A percentile compares a stretch with the other conserved stretches of the same genome.
Conservation (phyloP, 1,140 invertebrate genomes). For the Leptopilina boulardi region DNA sequence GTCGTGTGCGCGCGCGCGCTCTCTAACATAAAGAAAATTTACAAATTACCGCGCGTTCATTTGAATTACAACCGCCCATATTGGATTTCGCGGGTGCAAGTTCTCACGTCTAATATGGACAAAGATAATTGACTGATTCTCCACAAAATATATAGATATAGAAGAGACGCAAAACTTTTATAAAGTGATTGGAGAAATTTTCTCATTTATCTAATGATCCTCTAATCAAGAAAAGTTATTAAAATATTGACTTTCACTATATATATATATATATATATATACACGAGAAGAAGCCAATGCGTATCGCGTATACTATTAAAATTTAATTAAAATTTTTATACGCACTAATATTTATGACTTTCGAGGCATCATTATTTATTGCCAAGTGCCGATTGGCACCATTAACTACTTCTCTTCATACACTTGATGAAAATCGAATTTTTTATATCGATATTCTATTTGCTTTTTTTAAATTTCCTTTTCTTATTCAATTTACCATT, state of each 20-base stretch:
- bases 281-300: too few species aligned
- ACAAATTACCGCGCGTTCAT: background rate
- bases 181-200: slow-evolving; percentile 11
- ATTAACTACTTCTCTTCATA: background rate
- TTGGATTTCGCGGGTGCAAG: background rate
- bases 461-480: too few species aligned
- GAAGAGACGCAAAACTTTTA: background rate
- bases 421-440: background rate
- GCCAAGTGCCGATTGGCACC: background rate
- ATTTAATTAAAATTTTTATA: slow-evolving; percentile 19
- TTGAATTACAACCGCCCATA: background rate
- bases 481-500: too few species aligned
- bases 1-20: background rate
- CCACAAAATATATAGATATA: background rate
- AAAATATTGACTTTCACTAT: slow-evolving; percentile 10
- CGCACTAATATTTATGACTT: slow-evolving; percentile 4
- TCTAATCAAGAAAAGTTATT: slow-evolving; percentile 23
- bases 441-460: too few species aligned
- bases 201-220: slow-evolving; percentile 17
- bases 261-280: too few species aligned
- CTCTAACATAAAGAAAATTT: background rate
- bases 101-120: slow-evolving; percentile 13
- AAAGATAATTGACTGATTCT: slow-evolving; percentile 1
- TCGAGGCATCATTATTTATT: background rate
- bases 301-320: background rate